phyloP scores from a whole-genome alignment of 2,113 vertebrate species.

The Microtus oregoni region DNA sequence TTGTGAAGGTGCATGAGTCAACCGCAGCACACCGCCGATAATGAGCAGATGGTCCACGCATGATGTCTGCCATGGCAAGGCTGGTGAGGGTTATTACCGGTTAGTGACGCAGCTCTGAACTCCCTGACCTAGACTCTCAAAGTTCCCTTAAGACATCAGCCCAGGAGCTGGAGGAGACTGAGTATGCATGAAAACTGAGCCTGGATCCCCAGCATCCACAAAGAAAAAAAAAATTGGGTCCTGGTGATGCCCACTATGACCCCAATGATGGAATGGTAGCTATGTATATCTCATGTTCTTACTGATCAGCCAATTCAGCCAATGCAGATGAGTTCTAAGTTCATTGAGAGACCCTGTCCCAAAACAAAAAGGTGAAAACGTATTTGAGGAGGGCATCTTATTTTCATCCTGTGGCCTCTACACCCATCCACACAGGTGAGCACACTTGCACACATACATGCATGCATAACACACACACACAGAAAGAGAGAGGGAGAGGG shows the following conservation, averaged over 20 bases:
- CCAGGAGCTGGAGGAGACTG: neutral
- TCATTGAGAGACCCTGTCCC: neutral
- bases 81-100: neutral
- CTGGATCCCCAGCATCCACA: neutral
- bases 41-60: fast-evolving
- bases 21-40: neutral
- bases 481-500: no score
- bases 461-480: neutral
- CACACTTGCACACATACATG: neutral
- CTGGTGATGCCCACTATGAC: neutral
- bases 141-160: neutral
- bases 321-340: neutral
- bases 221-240: no score
- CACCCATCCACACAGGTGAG: neutral
- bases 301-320: neutral
- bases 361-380: neutral
- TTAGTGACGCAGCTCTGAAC: neutral
- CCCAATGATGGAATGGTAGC: no score
- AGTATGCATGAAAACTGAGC: neutral
- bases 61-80: neutral
- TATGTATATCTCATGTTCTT: neutral
- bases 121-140: neutral
- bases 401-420: neutral
- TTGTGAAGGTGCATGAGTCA: neutral
- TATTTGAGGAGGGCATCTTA: neutral